phyloP scores from a whole-genome alignment of 2,797 vertebrate species.

The Ptychadena robeensis region DNA sequence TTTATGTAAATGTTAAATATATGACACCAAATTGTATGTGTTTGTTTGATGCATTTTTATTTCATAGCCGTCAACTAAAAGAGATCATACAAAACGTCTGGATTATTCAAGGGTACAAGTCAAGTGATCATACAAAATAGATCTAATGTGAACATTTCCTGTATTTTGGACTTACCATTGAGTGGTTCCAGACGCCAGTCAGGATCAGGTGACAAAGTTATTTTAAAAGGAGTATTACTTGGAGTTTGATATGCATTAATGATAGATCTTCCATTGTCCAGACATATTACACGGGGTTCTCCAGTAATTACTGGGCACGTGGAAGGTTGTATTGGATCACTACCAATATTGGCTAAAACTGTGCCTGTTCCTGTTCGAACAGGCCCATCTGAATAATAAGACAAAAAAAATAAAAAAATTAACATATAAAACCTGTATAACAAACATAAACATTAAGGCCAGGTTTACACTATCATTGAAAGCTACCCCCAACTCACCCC shows the following conservation, averaged over 20 bases:
- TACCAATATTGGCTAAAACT: conserved; percentile 75
- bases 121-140: not conserved
- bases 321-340: not conserved
- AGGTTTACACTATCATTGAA: too few relatives aligned
- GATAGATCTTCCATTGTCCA: conserved; percentile 70
- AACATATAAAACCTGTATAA: too few relatives aligned
- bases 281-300: conserved; percentile 73
- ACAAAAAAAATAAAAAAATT: not conserved
- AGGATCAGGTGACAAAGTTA: conserved; percentile 74
- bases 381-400: conserved; percentile 75
- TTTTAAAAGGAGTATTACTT: conserved; percentile 79
- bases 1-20: too few relatives aligned
- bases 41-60: too few relatives aligned
- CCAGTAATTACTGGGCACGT: conserved; percentile 80
- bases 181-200: conserved; percentile 79
- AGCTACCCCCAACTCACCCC: too few relatives aligned
- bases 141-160: not conserved
- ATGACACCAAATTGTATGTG: too few relatives aligned
- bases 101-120: too few relatives aligned
- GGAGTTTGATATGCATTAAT: conserved; percentile 74
- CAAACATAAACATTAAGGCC: too few relatives aligned
- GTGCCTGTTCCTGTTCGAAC: conserved; percentile 86
- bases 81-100: too few relatives aligned
- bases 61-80: too few relatives aligned
- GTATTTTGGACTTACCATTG: conserved; percentile 79